A percentile compares a stretch with the other conserved stretches of the same genome.
These are phyloP conservation scores for Orthosia cruda DNA, from an alignment of 2,888 invertebrate genomes.

Conservation along the genomic window DNA sequence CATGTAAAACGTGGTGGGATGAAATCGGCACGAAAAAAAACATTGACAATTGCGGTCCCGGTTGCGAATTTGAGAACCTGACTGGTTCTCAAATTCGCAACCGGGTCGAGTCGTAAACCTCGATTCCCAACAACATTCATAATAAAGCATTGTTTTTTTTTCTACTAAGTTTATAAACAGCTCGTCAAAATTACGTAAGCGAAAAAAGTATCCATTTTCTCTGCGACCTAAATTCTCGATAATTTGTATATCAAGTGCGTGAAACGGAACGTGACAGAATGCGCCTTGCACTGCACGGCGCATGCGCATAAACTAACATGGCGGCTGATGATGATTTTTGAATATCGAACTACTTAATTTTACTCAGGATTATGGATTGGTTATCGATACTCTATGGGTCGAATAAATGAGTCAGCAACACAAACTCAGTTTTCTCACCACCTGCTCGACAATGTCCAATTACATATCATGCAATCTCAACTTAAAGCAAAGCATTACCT, in stretches of 20 bases:
- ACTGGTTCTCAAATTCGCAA: background rate
- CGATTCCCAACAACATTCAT: background rate
- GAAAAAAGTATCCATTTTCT: conserved; percentile 40
- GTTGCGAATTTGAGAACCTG: too few relatives aligned
- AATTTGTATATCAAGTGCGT: conserved; percentile 48
- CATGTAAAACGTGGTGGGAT: background rate
- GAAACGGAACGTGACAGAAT: conserved; percentile 66
- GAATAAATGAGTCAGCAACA: too few relatives aligned
- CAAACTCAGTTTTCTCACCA: too few relatives aligned
- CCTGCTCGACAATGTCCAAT: too few relatives aligned
- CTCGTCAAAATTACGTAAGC: conserved; percentile 50
- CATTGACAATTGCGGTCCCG: background rate
- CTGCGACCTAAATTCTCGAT: conserved; percentile 49
- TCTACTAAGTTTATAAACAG: background rate
- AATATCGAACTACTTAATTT: conserved; percentile 11
- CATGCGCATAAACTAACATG: conserved; percentile 50
- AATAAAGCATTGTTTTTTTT: conserved; percentile 40
- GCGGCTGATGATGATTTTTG: conserved; percentile 30
- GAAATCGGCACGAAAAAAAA: background rate
- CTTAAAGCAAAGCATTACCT: too few relatives aligned
- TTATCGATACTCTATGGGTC: too few relatives aligned
- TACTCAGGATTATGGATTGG: background rate
- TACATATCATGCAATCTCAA: too few relatives aligned
- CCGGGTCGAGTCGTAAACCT: background rate
- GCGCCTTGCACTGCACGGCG: conserved; percentile 35